Conservation (phyloP, 2,888 invertebrate species). For the Epiblema foenella region DNA sequence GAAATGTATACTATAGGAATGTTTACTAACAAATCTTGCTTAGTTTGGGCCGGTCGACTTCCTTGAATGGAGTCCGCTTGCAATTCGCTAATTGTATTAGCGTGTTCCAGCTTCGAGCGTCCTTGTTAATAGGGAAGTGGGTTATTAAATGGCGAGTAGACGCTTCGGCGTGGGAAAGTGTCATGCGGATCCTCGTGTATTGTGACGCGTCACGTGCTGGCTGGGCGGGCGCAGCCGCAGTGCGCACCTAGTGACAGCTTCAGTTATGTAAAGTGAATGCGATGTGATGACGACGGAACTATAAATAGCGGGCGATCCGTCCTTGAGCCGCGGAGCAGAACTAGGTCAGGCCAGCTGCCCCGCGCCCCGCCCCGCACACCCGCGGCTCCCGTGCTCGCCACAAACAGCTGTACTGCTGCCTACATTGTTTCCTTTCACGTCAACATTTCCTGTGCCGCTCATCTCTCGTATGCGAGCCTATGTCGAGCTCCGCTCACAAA, state of each 20-base stretch:
- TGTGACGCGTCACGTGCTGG: constrained; percentile 42
- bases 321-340: constrained; percentile 81
- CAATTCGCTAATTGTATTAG: constrained; percentile 34
- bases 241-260: constrained; percentile 69
- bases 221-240: constrained; percentile 61
- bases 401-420: constrained; percentile 56
- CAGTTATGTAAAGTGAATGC: constrained; percentile 79
- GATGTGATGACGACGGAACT: constrained; percentile 77
- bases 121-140: constrained; percentile 62
- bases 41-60: not conserved
- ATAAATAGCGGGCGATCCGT: constrained; percentile 83
- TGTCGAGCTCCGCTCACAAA: not conserved
- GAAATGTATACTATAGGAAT: not conserved
- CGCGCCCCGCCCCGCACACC: constrained; percentile 57
- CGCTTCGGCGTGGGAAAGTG: constrained; percentile 69
- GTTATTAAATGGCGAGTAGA: constrained; percentile 58
- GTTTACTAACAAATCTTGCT: constrained; percentile 6
- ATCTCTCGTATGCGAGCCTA: constrained; percentile 42
- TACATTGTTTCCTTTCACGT: constrained; percentile 52
- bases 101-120: constrained; percentile 55
- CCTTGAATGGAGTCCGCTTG: constrained; percentile 9
- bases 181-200: constrained; percentile 53
- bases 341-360: constrained; percentile 78
- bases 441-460: constrained; percentile 55
- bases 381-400: constrained; percentile 44